phyloP scores from a whole-genome alignment of 2,888 invertebrate species.

The Anagyrus pseudococci region DNA sequence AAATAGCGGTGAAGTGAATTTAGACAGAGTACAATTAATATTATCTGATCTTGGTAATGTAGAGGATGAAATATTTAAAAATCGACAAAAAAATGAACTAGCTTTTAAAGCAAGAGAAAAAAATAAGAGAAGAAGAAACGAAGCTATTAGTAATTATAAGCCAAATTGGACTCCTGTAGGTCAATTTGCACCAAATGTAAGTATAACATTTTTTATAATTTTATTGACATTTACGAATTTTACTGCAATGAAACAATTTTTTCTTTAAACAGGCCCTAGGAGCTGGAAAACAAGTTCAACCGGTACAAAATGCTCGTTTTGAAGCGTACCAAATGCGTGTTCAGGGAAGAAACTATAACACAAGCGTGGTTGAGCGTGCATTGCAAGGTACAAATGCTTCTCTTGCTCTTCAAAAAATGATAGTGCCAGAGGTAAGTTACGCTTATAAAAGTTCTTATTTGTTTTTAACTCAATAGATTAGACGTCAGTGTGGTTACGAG shows the following conservation, averaged over 20 bases:
- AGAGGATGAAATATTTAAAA: slow-evolving; percentile 97
- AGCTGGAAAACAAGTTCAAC: slow-evolving; percentile 60
- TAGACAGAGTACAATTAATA: slow-evolving; percentile 93
- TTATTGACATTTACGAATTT: neutral
- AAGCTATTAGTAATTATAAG: slow-evolving; percentile 65
- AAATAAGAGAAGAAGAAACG: slow-evolving; percentile 69
- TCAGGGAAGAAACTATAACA: slow-evolving; percentile 55
- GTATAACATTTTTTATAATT: slow-evolving; percentile 38
- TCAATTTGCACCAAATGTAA: slow-evolving; percentile 81
- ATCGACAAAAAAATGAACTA: slow-evolving; percentile 85
- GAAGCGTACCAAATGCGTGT: slow-evolving; percentile 77
- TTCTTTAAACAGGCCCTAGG: slow-evolving; percentile 66
- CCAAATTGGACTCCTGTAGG: slow-evolving; percentile 77
- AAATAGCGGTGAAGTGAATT: slow-evolving; percentile 90
- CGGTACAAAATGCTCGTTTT: slow-evolving; percentile 74
- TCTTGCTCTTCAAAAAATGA: slow-evolving; percentile 63
- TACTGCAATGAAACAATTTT: slow-evolving; percentile 29
- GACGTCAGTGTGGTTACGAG: neutral
- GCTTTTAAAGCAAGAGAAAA: slow-evolving; percentile 81
- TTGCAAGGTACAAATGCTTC: slow-evolving; percentile 44
- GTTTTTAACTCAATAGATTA: slow-evolving; percentile 6
- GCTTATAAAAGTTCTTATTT: neutral
- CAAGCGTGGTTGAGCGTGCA: slow-evolving; percentile 43
- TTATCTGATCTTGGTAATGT: slow-evolving; percentile 91
- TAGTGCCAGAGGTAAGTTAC: slow-evolving; percentile 60